A percentile compares a stretch with the other conserved stretches of the same genome.
Conservation (phyloP, 1,140 invertebrate genomes). For the Eciton burchellii region DNA sequence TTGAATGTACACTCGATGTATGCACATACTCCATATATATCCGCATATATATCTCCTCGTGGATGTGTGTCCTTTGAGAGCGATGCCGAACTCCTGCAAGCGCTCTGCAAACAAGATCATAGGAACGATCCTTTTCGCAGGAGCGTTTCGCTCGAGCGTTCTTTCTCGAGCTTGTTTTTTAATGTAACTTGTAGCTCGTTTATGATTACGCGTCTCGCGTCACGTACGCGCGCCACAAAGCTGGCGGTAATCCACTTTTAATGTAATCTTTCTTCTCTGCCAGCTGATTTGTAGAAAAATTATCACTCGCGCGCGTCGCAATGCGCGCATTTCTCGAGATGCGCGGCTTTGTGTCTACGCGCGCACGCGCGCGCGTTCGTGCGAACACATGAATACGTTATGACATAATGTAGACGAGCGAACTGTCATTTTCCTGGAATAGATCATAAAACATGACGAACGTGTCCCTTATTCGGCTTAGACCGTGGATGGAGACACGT, state of each 20-base stretch:
- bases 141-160: neutral
- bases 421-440: conserved; percentile 48
- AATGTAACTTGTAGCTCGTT: conserved; percentile 11
- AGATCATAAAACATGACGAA: conserved; percentile 39
- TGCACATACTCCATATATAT: conserved; percentile 12
- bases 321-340: neutral
- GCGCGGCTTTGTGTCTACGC: neutral
- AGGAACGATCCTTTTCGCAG: conserved; percentile 13
- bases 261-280: neutral
- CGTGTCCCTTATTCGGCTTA: conserved; percentile 50
- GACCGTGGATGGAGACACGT: conserved; percentile 54
- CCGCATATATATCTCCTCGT: conserved; percentile 35
- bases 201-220: neutral
- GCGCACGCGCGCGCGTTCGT: no score
- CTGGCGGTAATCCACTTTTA: neutral
- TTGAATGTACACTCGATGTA: conserved; percentile 25
- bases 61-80: conserved; percentile 50
- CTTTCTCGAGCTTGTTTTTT: conserved; percentile 9
- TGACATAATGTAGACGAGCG: conserved; percentile 6
- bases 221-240: neutral
- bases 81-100: conserved; percentile 42
- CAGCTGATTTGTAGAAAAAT: neutral
- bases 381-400: conserved; percentile 24
- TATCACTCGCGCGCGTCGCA: neutral
- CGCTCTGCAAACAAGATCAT: conserved; percentile 43